Evolutionary conservation across 2,797 vertebrate genomes (phyloP), one percentile per base, ranked within the genome.

Genomic region (Bryconaethiops microstoma): DNA sequence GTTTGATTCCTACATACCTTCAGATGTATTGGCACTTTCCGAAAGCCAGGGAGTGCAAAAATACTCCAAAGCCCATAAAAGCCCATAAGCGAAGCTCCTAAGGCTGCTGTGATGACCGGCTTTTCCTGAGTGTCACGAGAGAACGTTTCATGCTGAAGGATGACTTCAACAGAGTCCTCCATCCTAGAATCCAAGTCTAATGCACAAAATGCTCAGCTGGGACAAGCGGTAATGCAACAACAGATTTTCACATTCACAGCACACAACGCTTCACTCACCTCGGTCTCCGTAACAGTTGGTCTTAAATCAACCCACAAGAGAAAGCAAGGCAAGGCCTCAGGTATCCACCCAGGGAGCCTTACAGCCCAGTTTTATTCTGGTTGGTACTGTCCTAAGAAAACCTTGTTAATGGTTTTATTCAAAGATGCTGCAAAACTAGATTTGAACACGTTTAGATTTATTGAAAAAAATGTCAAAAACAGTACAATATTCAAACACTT

Each of bases 101-200:
- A 77, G 48, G 86, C 86, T 82, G 87, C 87, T 0, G 88, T 88
- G 19, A 93, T 5, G 0, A 86, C 8, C 0, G 84, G 86, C 74
- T 90, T 88, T 62, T 91, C 60, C 64, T 52, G 80, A 63, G 16
- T 77, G 60, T 70, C 78, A 10, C 79, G 72, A 17, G 83, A 52
- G 39, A 86, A 59, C 21, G 59, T 71, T 52, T 78, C 50, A 23
- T 95, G 90, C 48, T 93, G 87, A 50, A 95, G 89, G 76, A 93
- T 90, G 54, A 92, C 64, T 1, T 95, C 94, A 45, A 94, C 90
- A 8, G 88, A 77, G 86, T 95, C 94, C 77, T 95, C 94, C 94
- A 95, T 95, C 79, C 64, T 29, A 40, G 52, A 75, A 65, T 70
- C 25, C 4, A 29, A 57, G 9, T 4, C 2, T 81, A 74, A 63